Conservation (phyloP, 2,113 vertebrate species). For the Microtus pennsylvanicus region DNA sequence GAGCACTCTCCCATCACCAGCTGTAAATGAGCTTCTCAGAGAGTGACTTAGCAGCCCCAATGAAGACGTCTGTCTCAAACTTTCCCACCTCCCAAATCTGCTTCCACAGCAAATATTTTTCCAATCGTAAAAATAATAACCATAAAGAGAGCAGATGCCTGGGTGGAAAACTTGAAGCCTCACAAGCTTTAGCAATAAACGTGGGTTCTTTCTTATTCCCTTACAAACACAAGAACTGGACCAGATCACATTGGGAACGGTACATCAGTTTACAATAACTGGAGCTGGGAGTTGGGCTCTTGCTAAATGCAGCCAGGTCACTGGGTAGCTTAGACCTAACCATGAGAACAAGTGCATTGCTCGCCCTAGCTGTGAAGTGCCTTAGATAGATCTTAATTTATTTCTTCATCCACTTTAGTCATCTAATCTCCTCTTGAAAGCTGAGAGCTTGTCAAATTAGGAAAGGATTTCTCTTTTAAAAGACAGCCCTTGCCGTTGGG, state of each 20-base stretch:
- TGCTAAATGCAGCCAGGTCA: conserved; percentile 18
- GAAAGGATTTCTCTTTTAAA: conserved; percentile 56
- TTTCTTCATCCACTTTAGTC: conserved; percentile 34
- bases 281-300: background rate
- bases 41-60: background rate
- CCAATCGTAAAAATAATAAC: background rate
- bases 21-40: background rate
- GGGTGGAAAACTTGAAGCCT: background rate
- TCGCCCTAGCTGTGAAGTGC: background rate
- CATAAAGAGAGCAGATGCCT: background rate
- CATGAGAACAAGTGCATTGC: background rate
- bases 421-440: conserved; percentile 19
- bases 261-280: background rate
- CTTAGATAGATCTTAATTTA: background rate
- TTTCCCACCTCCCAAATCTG: background rate
- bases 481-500: conserved; percentile 86
- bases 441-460: conserved; percentile 19
- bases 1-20: too few species aligned
- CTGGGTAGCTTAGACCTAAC: background rate
- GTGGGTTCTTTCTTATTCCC: background rate
- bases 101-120: background rate
- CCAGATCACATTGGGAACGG: background rate
- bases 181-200: background rate
- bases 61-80: background rate
- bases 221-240: background rate